Percentiles rank a stretch among this genome's conserved stretches.
These are phyloP conservation scores for Rhineura floridana DNA, from an alignment of 2,113 vertebrate genomes.

Conservation along the genomic window DNA sequence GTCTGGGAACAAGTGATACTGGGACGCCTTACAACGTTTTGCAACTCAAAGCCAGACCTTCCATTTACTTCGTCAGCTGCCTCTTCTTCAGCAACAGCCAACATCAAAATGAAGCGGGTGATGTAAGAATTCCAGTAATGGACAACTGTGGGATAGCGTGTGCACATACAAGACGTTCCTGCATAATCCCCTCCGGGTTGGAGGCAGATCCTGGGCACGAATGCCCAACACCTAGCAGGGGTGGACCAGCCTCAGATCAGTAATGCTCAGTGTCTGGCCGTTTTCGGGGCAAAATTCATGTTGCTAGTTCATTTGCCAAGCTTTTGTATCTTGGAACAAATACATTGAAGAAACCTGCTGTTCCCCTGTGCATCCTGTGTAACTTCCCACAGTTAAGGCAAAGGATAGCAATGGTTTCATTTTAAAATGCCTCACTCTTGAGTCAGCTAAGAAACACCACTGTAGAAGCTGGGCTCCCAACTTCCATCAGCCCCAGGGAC, in stretches of 20 bases:
- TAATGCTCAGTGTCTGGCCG: neutral
- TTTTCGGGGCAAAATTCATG: neutral
- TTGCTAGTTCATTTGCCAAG: neutral
- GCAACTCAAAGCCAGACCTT: accelerated
- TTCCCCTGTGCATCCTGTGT: neutral
- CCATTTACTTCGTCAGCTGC: accelerated
- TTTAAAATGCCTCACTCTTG: neutral
- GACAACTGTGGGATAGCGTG: accelerated
- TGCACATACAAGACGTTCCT: accelerated
- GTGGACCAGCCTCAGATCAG: too few relatives aligned
- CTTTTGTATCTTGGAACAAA: too few relatives aligned
- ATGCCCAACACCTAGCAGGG: neutral
- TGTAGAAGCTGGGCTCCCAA: too few relatives aligned
- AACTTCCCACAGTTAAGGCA: neutral
- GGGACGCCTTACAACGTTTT: too few relatives aligned
- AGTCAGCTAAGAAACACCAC: neutral
- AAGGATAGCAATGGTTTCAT: neutral
- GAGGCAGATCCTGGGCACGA: neutral
- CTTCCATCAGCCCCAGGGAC: too few relatives aligned
- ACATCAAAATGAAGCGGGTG: neutral
- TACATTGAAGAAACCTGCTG: neutral
- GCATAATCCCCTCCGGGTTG: accelerated
- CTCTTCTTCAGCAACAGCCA: accelerated
- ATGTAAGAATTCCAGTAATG: neutral
- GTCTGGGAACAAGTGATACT: accelerated